A percentile compares a stretch with the other conserved stretches of the same genome.
Conservation (phyloP, 2,797 vertebrate genomes). For the Sebastes trivittatus region DNA sequence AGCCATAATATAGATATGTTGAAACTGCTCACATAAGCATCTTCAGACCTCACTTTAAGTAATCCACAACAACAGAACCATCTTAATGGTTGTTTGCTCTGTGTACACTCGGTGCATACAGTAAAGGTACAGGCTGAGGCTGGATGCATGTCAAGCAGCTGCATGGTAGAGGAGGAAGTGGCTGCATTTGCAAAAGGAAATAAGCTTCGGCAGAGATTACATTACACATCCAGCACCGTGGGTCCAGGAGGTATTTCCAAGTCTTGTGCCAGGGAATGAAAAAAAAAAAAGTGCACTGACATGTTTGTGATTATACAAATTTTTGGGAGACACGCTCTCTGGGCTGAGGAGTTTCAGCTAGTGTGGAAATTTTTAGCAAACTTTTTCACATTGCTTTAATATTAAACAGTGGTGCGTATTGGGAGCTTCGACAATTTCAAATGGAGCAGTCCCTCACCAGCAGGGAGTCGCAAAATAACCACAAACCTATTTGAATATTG, state of each 20-base stretch:
- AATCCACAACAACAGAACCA: not conserved
- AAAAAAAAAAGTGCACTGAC: not conserved
- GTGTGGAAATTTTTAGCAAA: slow-evolving; percentile 3
- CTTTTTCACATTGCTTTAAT: slow-evolving; percentile 43
- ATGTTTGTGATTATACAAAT: slow-evolving; percentile 21
- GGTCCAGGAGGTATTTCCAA: slow-evolving; percentile 12
- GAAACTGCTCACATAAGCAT: not conserved
- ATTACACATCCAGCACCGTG: not conserved
- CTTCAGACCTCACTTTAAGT: not conserved
- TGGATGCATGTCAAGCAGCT: not conserved
- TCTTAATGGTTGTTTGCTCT: not conserved
- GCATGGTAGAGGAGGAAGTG: not conserved
- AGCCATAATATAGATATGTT: not conserved
- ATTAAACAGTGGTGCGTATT: slow-evolving; percentile 39
- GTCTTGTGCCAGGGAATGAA: not conserved
- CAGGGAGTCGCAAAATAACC: slow-evolving; percentile 18
- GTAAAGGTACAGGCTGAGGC: not conserved
- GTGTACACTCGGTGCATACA: not conserved
- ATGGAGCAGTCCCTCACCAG: slow-evolving; percentile 26
- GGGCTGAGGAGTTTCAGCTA: slow-evolving; percentile 12
- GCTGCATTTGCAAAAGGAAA: slow-evolving; percentile 17
- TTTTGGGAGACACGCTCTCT: not conserved
- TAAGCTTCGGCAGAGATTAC: slow-evolving; percentile 1
- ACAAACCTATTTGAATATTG: slow-evolving; percentile 43
- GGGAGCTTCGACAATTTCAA: slow-evolving; percentile 33